These are phyloP conservation scores for Simalia tracyae DNA, from an alignment of 2,797 vertebrate species.

Conservation along the genomic window DNA sequence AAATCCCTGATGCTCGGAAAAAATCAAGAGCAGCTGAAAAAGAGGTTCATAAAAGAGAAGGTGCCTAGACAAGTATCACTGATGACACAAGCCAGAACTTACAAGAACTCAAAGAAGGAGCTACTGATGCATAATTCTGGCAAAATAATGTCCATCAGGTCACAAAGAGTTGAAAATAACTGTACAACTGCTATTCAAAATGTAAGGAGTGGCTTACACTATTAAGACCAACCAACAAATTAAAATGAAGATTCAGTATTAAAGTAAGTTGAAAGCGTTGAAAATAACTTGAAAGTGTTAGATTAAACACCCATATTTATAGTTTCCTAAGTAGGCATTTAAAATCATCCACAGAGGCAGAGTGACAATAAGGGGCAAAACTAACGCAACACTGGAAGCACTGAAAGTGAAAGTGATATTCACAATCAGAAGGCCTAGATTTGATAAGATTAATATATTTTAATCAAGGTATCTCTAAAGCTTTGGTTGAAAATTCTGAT, in stretches of 20 bases:
- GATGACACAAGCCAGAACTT: not conserved
- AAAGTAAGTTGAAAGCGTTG: not conserved
- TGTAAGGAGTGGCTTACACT: not conserved
- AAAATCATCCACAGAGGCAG: not conserved
- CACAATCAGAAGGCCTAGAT: not conserved
- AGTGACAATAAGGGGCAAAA: not conserved
- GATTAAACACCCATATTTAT: not conserved
- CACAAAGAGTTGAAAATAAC: not conserved
- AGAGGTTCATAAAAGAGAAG: not conserved
- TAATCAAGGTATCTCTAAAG: conserved; percentile 21
- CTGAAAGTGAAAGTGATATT: not conserved
- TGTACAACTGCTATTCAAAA: not conserved
- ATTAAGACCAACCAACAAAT: not conserved
- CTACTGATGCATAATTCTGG: not conserved
- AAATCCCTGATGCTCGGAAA: not conserved
- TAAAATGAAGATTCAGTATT: not conserved
- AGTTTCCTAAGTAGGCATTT: not conserved
- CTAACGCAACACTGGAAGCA: not conserved
- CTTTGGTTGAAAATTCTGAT: not conserved
- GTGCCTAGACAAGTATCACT: not conserved
- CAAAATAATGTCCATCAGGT: not conserved
- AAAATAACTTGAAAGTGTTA: not conserved
- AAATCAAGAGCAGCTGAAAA: not conserved
- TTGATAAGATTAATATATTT: not conserved
- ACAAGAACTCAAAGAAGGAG: not conserved